Conservation (phyloP, 1,140 invertebrate genomes). For the Eupeodes corollae region DNA sequence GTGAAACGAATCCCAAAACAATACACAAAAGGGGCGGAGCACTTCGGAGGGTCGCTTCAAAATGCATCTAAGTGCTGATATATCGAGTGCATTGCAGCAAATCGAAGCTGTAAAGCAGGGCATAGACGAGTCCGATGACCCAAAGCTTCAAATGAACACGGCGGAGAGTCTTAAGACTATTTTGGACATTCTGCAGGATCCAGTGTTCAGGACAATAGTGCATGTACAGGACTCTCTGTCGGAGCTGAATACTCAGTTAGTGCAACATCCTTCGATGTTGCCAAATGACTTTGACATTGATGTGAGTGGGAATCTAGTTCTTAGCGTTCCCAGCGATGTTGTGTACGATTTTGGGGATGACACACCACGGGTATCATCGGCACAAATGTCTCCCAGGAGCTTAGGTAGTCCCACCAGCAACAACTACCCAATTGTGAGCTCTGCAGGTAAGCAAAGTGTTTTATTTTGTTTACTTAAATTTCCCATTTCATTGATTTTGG, state of each 20-base stretch:
- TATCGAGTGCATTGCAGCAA: conserved; percentile 65
- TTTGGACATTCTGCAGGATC: conserved; percentile 80
- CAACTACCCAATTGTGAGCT: background rate
- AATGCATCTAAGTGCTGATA: conserved; percentile 38
- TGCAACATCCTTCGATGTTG: conserved; percentile 80
- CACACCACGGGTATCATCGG: conserved; percentile 47
- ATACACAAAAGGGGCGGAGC: too few relatives aligned
- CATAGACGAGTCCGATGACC: conserved; percentile 60
- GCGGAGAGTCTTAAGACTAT: conserved; percentile 77
- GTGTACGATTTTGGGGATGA: conserved; percentile 40
- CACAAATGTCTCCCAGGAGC: conserved; percentile 44
- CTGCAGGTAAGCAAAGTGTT: background rate
- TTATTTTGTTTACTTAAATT: background rate
- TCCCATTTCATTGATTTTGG: too few relatives aligned
- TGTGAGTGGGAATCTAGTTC: conserved; percentile 45
- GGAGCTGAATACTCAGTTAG: conserved; percentile 67
- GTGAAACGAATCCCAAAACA: too few relatives aligned
- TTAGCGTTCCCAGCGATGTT: conserved; percentile 45
- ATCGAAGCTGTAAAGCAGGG: conserved; percentile 66
- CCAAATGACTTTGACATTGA: conserved; percentile 83
- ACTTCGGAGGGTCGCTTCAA: background rate
- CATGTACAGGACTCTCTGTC: conserved; percentile 78
- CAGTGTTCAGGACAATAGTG: conserved; percentile 83
- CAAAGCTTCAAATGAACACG: conserved; percentile 59
- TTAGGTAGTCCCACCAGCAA: conserved; percentile 30